Base-by-base conservation (phyloP, 2,888 invertebrate genomes). In the Alloplasta piceator region DNA sequence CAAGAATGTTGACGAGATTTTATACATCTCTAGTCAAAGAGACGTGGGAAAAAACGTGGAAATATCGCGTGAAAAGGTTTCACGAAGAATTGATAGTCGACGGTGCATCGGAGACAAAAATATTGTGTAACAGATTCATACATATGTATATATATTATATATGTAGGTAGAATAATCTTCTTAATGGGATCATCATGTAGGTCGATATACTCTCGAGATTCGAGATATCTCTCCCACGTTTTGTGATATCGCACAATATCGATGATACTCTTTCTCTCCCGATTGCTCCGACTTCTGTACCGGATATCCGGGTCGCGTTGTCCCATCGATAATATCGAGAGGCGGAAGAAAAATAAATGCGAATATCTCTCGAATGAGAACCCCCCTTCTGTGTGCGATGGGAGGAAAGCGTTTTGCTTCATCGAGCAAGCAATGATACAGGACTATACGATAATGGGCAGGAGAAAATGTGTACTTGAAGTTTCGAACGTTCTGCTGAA, bases 221-320 rank as follows among this genome's bases (percentile, higher is more conserved):
- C 66, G 74, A 56, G 74, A 74, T 74, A 74, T 58, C 56, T 38
- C 52, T 64, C 43, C 26, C 26, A 26, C 26, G 26, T 26, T 26
- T 26, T 26, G 58, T 26, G 58, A 58, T 58, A 58, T 58, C n/a
- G 10, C 5, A 12, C 58, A 58, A 38, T 58, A 58, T 58, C 58
- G 38, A 58, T 58, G 38, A 36, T n/a, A 1, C 38, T 58, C 38
- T 12, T 6, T 12, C 38, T 58, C n/a, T 56, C 58, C 38, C 58
- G 38, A 58, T 58, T n/a, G 38, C 36, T 58, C 12, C 58, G 12
- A 12, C n/a, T 38, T 38, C 43, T 63, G 46, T 55, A 68, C 26
- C 76, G 76, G 76, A 76, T 63, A 76, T 76, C 76, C 76, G 68
- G 76, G 56, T 76, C 68, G 76, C 55, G 63, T 74, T 38, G 63